Base-by-base conservation (phyloP, 2,888 invertebrate genomes). In the Apamea sordens region DNA sequence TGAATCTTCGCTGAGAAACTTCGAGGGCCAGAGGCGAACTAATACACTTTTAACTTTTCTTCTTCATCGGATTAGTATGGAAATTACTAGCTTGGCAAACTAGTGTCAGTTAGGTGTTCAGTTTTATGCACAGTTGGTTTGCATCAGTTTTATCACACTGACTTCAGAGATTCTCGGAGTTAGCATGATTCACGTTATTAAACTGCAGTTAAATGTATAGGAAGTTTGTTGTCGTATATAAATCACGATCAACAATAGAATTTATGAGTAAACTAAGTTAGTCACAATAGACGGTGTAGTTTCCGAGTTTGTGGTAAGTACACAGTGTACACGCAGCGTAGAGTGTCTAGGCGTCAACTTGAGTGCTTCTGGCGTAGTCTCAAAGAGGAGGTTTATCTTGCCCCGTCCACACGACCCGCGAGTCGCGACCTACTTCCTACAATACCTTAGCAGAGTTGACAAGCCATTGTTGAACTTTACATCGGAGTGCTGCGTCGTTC, bases 351-450 rank as follows among this genome's bases (percentile, higher is more conserved):
- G 84, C 85, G 89, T 88, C 91, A 86, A 81, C 90, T 89, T 73
- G 87, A 90, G 89, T 86, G 87, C 77, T 84, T 80, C 78, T 76
- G 82, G 76, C 77, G 68, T 79, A 73, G 84, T 84, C 81, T 85
- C 88, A 85, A 88, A 89, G 80, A 82, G 88, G 89, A 71, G 90
- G 89, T 91, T 92, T 92, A 92, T 92, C 92, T 92, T 83, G 89
- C 85, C 84, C 79, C 76, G 87, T 86, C 86, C 87, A 86, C 86
- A 81, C 88, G 89, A 86, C 87, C 89, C 88, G 83, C 61, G 82
- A 82, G 86, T 77, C 89, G 93, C 89, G 85, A 86, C 92, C 94
- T 93, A 93, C 92, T 94, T 94, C 86, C 82, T 79, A 89, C 88
- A 91, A 91, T 91, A 86, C 90, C 89, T 80, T 82, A 81, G 85